Evolutionary conservation across 2,113 vertebrate genomes (phyloP).

Genomic region (Oceanodroma tethys): DNA sequence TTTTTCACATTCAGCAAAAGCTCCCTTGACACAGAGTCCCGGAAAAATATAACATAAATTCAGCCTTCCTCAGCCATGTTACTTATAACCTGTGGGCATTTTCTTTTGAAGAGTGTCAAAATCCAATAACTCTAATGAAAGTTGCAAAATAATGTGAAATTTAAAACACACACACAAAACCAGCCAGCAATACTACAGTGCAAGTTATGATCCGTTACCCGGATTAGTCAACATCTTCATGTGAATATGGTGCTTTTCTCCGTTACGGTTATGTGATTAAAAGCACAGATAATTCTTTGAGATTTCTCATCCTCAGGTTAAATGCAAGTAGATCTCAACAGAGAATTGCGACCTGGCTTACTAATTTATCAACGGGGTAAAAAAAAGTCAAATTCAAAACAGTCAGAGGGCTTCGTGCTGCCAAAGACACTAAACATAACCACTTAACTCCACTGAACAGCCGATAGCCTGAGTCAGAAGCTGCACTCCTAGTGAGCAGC

Average conservation of each 20-base stretch:
- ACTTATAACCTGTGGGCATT: background rate
- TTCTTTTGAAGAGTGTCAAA: background rate
- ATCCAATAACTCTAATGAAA: background rate
- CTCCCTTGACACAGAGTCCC: background rate
- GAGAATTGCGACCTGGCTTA: background rate
- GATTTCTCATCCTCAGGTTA: background rate
- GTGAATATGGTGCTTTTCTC: background rate
- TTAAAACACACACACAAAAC: background rate
- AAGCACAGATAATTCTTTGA: background rate
- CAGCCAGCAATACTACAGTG: background rate
- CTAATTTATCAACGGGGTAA: background rate
- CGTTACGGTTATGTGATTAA: background rate
- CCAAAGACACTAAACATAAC: background rate
- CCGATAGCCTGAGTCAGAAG: background rate
- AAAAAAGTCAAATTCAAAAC: background rate
- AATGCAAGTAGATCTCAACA: background rate
- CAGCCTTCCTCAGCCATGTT: background rate
- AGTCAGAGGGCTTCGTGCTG: rapidly evolving
- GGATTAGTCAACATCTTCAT: background rate
- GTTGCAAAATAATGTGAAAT: background rate
- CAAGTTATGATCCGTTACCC: background rate
- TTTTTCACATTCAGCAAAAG: slow-evolving; percentile 19
- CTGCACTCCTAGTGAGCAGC: background rate
- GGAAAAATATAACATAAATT: background rate
- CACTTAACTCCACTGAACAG: background rate